Evolutionary conservation across 2,797 vertebrate species (phyloP).

Genomic region (Coluber constrictor): DNA sequence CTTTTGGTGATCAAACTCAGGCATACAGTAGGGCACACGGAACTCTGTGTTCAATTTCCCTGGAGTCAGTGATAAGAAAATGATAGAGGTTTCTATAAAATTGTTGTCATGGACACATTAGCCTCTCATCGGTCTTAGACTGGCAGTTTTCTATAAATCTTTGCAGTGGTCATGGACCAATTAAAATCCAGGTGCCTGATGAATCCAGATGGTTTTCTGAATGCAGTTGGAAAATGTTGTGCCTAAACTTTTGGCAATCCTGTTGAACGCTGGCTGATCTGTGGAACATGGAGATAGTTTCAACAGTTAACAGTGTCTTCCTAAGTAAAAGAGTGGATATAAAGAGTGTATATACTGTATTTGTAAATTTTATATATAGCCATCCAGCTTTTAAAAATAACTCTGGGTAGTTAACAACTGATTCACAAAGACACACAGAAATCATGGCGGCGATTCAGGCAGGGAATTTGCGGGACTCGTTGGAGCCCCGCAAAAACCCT

Average conservation of each 20-base stretch:
- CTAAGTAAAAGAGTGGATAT: neutral
- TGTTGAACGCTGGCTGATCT: neutral
- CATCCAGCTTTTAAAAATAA: neutral
- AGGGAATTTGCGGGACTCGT: too few species aligned
- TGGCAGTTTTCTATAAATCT: neutral
- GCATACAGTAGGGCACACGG: neutral
- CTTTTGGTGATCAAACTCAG: neutral
- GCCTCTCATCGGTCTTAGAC: neutral
- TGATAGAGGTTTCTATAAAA: neutral
- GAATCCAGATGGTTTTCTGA: neutral
- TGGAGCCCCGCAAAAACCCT: too few species aligned
- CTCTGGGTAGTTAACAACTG: neutral
- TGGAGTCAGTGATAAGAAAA: neutral
- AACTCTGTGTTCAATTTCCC: neutral
- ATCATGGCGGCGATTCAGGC: too few species aligned
- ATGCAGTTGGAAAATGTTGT: neutral
- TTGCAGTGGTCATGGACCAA: neutral
- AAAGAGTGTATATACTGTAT: neutral
- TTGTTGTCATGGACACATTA: neutral
- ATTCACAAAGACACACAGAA: neutral
- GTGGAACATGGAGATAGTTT: neutral
- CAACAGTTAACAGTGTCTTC: neutral
- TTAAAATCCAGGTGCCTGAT: neutral
- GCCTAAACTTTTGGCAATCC: neutral
- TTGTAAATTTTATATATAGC: neutral